A percentile compares a stretch with the other conserved stretches of the same genome.
phyloP scores from a whole-genome alignment of 1,140 invertebrate species.

The Danaus plexippus region DNA sequence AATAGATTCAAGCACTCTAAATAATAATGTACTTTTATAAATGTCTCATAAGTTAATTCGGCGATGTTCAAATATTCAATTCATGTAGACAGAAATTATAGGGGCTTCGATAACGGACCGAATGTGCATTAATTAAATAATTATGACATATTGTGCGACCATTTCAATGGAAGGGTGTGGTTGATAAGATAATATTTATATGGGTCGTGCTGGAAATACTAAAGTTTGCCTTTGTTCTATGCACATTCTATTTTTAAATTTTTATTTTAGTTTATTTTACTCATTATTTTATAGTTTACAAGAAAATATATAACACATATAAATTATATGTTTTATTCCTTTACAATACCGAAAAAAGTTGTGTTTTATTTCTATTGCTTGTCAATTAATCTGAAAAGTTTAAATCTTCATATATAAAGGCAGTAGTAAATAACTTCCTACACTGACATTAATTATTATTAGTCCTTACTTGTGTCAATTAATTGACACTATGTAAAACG shows the following conservation, averaged over 20 bases:
- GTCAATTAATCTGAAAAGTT: constrained; percentile 1
- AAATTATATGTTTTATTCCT: too few relatives aligned
- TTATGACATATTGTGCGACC: constrained; percentile 67
- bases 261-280: too few relatives aligned
- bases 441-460: constrained; percentile 46
- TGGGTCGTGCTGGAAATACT: constrained; percentile 8
- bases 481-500: constrained; percentile 32
- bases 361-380: too few relatives aligned
- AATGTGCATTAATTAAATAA: constrained; percentile 64
- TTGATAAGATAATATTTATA: constrained; percentile 54
- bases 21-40: too few relatives aligned
- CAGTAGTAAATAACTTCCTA: constrained; percentile 30
- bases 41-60: too few relatives aligned
- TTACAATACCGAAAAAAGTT: too few relatives aligned
- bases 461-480: constrained; percentile 47
- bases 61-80: constrained; percentile 37
- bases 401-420: constrained; percentile 2
- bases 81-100: constrained; percentile 54
- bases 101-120: constrained; percentile 45
- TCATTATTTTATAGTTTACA: too few relatives aligned
- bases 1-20: too few relatives aligned
- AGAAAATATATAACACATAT: too few relatives aligned
- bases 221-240: not conserved
- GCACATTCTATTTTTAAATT: too few relatives aligned
- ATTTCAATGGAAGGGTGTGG: constrained; percentile 56